A percentile compares a stretch with the other conserved stretches of the same genome.
phyloP scores from a whole-genome alignment of 2,113 vertebrate species.

The Corynorhinus townsendii region DNA sequence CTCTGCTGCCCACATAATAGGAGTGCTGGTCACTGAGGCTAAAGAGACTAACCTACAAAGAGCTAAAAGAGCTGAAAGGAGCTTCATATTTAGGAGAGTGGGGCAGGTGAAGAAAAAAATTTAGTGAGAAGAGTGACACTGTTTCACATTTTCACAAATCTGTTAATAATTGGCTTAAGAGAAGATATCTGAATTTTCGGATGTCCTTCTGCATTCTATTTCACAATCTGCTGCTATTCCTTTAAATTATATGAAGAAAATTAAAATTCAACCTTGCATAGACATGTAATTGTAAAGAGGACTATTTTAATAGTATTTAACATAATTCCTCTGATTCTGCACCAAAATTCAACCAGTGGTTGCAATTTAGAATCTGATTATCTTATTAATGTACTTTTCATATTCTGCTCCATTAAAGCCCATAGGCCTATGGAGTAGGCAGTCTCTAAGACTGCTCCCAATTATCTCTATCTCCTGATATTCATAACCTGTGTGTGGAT shows the following conservation, averaged over 20 bases:
- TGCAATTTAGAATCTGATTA: not conserved
- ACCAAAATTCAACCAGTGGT: not conserved
- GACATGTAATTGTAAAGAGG: not conserved
- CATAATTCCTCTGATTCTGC: not conserved
- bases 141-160: not conserved
- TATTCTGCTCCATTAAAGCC: not conserved
- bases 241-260: conserved; percentile 26
- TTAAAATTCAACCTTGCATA: not conserved
- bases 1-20: not conserved
- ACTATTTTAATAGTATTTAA: not conserved
- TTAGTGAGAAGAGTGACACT: not conserved
- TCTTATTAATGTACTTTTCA: not conserved
- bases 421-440: not conserved
- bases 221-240: not conserved
- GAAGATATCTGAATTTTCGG: not conserved
- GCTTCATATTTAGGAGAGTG: not conserved
- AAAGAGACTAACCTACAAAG: conserved; percentile 2
- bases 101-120: not conserved
- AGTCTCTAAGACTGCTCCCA: not conserved
- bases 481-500: not conserved
- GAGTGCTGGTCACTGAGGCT: not conserved
- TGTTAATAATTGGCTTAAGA: not conserved
- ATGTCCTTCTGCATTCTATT: not conserved
- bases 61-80: not conserved
- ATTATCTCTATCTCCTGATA: not conserved